A percentile compares a stretch with the other conserved stretches of the same genome.
These are phyloP conservation scores for Branchinecta lynchi DNA, from an alignment of 1,140 invertebrate genomes.

Conservation along the genomic window DNA sequence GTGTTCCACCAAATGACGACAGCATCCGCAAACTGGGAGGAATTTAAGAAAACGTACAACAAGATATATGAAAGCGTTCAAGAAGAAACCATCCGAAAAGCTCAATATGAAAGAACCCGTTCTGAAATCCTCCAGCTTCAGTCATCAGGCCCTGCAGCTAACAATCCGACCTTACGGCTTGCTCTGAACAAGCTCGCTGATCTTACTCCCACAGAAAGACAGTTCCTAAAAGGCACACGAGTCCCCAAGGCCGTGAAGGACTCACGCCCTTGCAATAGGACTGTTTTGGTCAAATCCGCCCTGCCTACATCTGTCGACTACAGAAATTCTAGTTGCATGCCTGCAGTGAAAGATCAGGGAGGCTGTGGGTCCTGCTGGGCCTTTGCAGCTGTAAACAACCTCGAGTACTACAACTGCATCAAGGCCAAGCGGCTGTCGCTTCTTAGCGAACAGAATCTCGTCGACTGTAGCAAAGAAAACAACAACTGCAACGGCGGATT, in stretches of 20 bases:
- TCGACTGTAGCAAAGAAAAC: constrained; percentile 18
- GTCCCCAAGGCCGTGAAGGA: not conserved
- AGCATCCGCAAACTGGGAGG: not conserved
- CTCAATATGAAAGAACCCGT: not conserved
- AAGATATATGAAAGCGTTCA: not conserved
- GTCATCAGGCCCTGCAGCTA: not conserved
- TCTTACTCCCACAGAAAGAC: not conserved
- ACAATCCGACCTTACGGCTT: not conserved
- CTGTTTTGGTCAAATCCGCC: not conserved
- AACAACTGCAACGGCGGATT: constrained; percentile 16
- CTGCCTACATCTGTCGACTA: constrained; percentile 13
- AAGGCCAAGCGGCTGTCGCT: not conserved
- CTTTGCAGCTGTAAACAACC: constrained; percentile 26
- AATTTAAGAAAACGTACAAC: not conserved
- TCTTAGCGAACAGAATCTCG: constrained; percentile 19
- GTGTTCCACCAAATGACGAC: too few species aligned
- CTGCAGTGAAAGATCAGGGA: constrained; percentile 20
- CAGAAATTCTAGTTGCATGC: constrained; percentile 16
- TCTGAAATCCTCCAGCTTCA: not conserved
- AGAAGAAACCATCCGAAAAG: not conserved
- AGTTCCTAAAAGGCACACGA: not conserved
- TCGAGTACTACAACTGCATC: constrained; percentile 24
- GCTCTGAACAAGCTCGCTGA: not conserved
- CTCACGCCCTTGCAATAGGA: not conserved
- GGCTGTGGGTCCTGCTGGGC: constrained; percentile 32